Evolutionary conservation across 2,888 invertebrate species (phyloP).

Genomic region (Drosophila siamana): DNA sequence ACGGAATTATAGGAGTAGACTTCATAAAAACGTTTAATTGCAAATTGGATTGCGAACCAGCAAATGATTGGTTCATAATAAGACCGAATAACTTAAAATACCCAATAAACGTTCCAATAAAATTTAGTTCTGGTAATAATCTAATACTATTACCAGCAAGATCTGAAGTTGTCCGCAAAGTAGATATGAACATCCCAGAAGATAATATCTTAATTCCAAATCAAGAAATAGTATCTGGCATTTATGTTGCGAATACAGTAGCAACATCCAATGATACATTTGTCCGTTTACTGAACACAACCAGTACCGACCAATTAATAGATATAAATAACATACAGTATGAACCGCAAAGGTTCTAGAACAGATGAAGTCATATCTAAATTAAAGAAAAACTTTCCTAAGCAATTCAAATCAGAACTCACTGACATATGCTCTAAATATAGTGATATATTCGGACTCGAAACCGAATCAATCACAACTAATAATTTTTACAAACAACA

Average conservation of each 20-base stretch:
- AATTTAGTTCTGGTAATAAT: slow-evolving; percentile 4
- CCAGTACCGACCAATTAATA: too few species aligned
- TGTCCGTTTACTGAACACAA: neutral
- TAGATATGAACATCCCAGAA: neutral
- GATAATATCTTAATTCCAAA: neutral
- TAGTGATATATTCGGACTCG: neutral
- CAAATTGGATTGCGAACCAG: too few species aligned
- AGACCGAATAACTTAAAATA: too few species aligned
- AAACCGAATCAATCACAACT: neutral
- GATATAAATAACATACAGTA: too few species aligned
- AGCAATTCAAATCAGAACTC: neutral
- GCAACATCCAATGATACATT: neutral
- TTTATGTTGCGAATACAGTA: slow-evolving; percentile 1
- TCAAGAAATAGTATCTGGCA: slow-evolving; percentile 1
- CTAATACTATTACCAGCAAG: slow-evolving; percentile 7
- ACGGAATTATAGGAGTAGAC: too few species aligned
- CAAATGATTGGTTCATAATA: too few species aligned
- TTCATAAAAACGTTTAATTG: too few species aligned
- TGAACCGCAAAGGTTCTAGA: too few species aligned
- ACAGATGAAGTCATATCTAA: neutral
- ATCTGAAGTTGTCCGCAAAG: neutral
- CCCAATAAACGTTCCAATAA: slow-evolving; percentile 8
- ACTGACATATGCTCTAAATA: neutral
- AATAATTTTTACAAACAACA: neutral
- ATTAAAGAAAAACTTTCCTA: neutral